Percentiles rank a stretch among this genome's conserved stretches.
Evolutionary conservation across 53 echinoderm and acorn worm genomes (phyloP).

Genomic region (Echinometra lucunter): DNA sequence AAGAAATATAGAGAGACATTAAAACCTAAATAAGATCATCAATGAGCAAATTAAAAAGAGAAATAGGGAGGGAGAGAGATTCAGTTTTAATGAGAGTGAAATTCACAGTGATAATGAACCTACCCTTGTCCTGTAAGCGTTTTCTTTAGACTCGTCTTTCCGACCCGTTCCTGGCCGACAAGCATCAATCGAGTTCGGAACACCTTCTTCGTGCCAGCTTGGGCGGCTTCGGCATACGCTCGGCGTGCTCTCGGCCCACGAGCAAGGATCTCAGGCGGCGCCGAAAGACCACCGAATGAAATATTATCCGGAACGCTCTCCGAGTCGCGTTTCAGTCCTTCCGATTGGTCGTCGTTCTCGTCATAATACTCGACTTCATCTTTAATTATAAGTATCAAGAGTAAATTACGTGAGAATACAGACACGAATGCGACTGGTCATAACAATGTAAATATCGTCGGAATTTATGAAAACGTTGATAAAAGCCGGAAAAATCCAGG

Average conservation of each 20-base stretch:
- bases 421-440: background rate
- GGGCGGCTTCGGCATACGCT: conserved; percentile 67
- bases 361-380: background rate
- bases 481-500: background rate
- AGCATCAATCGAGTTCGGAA: conserved; percentile 70
- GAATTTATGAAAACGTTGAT: background rate
- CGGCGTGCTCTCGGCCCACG: conserved; percentile 56
- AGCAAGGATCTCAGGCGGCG: conserved; percentile 68
- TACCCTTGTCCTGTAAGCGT: conserved; percentile 66
- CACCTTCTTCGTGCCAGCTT: conserved; percentile 66
- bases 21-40: too few relatives aligned
- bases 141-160: conserved; percentile 71
- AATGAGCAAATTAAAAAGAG: too few relatives aligned
- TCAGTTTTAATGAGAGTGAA: background rate
- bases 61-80: background rate
- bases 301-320: background rate
- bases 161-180: conserved; percentile 71
- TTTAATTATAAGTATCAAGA: background rate
- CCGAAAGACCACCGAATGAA: conserved; percentile 43
- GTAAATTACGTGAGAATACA: background rate
- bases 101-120: background rate
- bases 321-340: background rate
- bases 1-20: too few relatives aligned
- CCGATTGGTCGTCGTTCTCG: background rate
- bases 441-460: background rate